Conservation (phyloP, 2,797 vertebrate species). For the Sebastes oblongus region DNA sequence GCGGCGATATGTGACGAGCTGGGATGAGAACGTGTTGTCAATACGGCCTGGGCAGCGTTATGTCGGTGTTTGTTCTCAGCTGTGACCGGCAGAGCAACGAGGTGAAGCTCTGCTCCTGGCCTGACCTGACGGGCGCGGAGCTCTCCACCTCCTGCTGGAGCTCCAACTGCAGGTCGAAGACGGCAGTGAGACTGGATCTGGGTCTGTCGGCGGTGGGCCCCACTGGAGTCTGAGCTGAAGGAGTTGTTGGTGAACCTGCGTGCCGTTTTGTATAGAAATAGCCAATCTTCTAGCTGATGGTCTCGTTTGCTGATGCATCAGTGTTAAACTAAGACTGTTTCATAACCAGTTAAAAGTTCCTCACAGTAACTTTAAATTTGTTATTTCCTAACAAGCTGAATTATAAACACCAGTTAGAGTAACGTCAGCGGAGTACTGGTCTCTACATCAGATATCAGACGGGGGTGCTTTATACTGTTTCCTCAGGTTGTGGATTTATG, state of each 20-base stretch:
- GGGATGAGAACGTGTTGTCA: too few relatives aligned
- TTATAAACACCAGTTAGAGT: not conserved
- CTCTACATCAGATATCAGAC: not conserved
- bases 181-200: fast-evolving
- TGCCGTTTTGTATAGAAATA: not conserved
- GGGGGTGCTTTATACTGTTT: not conserved
- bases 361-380: not conserved
- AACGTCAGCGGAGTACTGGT: not conserved
- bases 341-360: not conserved
- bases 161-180: too few relatives aligned
- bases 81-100: too few relatives aligned
- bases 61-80: too few relatives aligned
- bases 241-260: too few relatives aligned
- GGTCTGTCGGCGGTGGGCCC: too few relatives aligned
- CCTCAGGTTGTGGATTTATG: constrained; percentile 1
- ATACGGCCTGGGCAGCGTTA: too few relatives aligned
- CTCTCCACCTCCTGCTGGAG: too few relatives aligned
- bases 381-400: not conserved
- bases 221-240: too few relatives aligned
- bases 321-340: not conserved
- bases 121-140: too few relatives aligned
- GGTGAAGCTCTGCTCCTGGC: too few relatives aligned
- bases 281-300: not conserved
- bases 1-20: too few relatives aligned
- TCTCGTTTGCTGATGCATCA: not conserved